Evolutionary conservation across 2,888 invertebrate genomes (phyloP).

Genomic region (Macrosiphum euphorbiae): DNA sequence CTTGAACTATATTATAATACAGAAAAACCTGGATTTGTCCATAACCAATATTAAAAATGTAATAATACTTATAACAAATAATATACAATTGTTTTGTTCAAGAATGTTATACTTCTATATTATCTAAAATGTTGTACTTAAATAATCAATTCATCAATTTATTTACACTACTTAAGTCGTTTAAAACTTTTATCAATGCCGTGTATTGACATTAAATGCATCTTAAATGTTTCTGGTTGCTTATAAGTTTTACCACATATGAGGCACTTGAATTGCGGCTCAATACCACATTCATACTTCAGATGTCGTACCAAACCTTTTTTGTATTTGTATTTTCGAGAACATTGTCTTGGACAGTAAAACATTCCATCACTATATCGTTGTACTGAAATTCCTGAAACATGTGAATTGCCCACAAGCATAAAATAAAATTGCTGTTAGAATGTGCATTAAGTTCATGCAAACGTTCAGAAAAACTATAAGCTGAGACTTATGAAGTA

Average conservation of each 20-base stretch:
- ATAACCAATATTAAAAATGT: background rate
- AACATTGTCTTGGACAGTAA: slow-evolving; percentile 64
- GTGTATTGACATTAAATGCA: slow-evolving; percentile 62
- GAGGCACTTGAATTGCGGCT: slow-evolving; percentile 76
- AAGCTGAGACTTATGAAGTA: slow-evolving; percentile 22
- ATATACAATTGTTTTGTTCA: slow-evolving; percentile 7
- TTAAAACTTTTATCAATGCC: slow-evolving; percentile 44
- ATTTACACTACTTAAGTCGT: background rate
- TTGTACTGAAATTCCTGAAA: slow-evolving; percentile 39
- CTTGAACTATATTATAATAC: background rate
- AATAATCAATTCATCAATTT: background rate
- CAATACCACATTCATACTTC: slow-evolving; percentile 75
- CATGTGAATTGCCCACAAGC: background rate
- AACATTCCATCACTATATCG: slow-evolving; percentile 48
- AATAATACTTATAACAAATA: background rate
- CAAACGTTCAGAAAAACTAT: background rate
- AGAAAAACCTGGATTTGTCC: slow-evolving; percentile 10
- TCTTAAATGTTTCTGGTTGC: slow-evolving; percentile 63
- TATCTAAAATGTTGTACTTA: background rate
- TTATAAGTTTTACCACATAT: slow-evolving; percentile 71
- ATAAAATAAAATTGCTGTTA: slow-evolving; percentile 15
- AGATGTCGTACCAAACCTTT: slow-evolving; percentile 75
- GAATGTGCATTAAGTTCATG: slow-evolving; percentile 18
- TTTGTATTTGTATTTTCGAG: slow-evolving; percentile 65
- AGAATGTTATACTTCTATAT: background rate